Base-by-base conservation (phyloP, 2,797 vertebrate genomes). In the Podarcis lilfordi region DNA sequence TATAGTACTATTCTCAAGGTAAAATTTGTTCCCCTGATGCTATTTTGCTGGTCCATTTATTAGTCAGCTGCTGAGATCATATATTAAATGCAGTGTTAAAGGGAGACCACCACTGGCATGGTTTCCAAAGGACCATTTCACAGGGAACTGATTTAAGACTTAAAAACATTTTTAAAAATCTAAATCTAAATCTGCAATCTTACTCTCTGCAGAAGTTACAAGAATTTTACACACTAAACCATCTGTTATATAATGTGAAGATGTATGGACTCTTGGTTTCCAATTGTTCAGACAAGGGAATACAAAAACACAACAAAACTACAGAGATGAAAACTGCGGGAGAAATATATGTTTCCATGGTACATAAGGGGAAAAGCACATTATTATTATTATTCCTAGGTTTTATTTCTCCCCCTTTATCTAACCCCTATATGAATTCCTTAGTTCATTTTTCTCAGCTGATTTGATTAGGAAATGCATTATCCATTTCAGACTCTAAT, bases 61-160 rank as follows among this genome's bases (percentile, higher is more conserved):
- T 79, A 82, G 76, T 29, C 7, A 69, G 27, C 25, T 8, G 37
- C 10, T 1, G 2, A 8, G 19, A 35, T 85, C n/a, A 2, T 19
- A 8, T 25, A 80, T 21, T 3, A n/a, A 3, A 9, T 13, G 5
- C 50, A 23, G 27, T 1, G 13, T 55, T 29, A 71, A 35, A 61
- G 40, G 29, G 15, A 79, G 0, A 0, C 4, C 23, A 43, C 37
- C 40, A 75, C 10, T 55, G 64, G 17, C 0, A 0, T 21, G 25
- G 80, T 27, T 37, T 5, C 13, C 15, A 86, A 59, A 86, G 11
- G 2, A n/a, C 4, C 4, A 19, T 75, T 66, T 37, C 25, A 25
- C 37, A 15, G 83, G 5, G 11, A 88, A 61, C 6, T 91, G 21
- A 32, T 3, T 37, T 1, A 29, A 21, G 11, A 75, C 25, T 45